Conservation (phyloP, 23 tunicate genomes). For the Clavelina lepadiformis region DNA sequence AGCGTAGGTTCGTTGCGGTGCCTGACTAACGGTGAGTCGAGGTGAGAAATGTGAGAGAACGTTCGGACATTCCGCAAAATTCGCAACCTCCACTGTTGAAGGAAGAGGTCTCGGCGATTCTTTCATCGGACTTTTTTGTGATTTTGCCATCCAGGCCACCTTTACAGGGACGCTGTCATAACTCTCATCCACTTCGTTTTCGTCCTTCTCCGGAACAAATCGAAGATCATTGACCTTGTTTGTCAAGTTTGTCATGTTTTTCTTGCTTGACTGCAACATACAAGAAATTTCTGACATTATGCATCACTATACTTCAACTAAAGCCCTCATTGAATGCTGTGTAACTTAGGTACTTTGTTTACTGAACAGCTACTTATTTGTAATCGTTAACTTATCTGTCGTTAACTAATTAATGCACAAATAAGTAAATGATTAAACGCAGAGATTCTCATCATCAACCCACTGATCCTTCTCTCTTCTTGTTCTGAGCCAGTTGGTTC, state of each 20-base stretch:
- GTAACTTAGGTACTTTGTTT: too few relatives aligned
- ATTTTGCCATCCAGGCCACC: conserved; percentile 29
- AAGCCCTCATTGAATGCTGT: too few relatives aligned
- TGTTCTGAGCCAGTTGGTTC: conserved; percentile 23
- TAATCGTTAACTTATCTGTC: too few relatives aligned
- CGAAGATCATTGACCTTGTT: neutral
- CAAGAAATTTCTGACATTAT: too few relatives aligned
- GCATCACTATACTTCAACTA: too few relatives aligned
- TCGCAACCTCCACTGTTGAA: neutral
- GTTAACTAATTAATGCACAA: too few relatives aligned
- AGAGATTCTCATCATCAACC: too few relatives aligned
- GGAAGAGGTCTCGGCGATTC: neutral
- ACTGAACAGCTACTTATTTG: too few relatives aligned
- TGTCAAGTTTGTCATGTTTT: neutral
- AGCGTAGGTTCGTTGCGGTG: conserved; percentile 41
- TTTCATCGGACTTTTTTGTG: neutral
- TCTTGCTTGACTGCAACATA: too few relatives aligned
- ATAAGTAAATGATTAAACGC: too few relatives aligned
- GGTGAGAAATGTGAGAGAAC: conserved; percentile 60
- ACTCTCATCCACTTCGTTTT: neutral
- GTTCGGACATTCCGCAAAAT: conserved; percentile 21
- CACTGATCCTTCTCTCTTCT: too few relatives aligned
- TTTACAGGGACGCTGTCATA: conserved; percentile 28
- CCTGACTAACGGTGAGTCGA: conserved; percentile 6
- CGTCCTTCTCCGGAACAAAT: neutral